Evolutionary conservation across 2,797 vertebrate genomes (phyloP), one percentile per base, ranked within the genome.

Genomic region (Poeciliopsis turneri): DNA sequence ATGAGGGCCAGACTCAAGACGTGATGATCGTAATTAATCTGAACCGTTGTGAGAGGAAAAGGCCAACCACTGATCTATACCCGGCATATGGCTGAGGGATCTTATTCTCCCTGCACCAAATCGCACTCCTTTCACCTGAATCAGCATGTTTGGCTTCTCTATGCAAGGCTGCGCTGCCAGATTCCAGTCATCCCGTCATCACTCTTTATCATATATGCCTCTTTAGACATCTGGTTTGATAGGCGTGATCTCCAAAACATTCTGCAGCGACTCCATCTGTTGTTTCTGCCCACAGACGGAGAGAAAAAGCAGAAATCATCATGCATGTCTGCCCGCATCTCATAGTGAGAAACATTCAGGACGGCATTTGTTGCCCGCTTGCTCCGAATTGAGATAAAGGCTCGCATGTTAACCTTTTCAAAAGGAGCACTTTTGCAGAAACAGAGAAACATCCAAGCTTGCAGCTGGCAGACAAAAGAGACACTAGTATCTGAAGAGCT

Each of bases 21-120:
- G 90, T 89, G 92, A 93, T 95, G 91, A 92, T 94, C 90, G 91
- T 95, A 95, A 96, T 96, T 95, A 95, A 95, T 95, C 93, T 95
- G 92, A 90, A 90, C 74, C 88, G 90, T 91, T 89, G 90, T 90
- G 91, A 90, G 93, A 90, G 92, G 91, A 89, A 95, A 93, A 92
- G 92, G 92, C 94, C 91, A 91, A 86, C 81, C 84, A 64, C 89
- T 91, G 90, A 92, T 94, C 93, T 93, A 89, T 91, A 82, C 84
- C 16, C 86, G 87, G 89, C 94, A 94, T 93, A 92, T 94, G 93
- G 94, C 94, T 88, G 88, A 76, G 91, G 93, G 92, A 92, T 93
- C 87, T 83, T 83, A 86, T 88, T 88, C 91, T 93, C 93, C 84
- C 90, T 90, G 93, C 94, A 92, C 93, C 92, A 90, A 90, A 90